Conservation (phyloP, 1,140 invertebrate genomes). For the Drosophila triauraria region DNA sequence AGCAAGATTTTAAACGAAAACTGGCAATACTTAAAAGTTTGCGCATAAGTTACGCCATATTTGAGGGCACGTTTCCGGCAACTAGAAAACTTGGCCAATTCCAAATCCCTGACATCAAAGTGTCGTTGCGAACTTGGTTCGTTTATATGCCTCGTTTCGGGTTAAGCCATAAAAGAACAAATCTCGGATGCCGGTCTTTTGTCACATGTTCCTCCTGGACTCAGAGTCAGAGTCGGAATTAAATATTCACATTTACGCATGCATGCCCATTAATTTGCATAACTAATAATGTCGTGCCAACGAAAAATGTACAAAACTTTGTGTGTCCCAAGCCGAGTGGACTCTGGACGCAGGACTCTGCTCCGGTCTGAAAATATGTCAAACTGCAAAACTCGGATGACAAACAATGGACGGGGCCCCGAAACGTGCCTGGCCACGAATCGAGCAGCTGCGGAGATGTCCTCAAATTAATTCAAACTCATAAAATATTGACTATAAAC, state of each 20-base stretch:
- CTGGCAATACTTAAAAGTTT: slow-evolving; percentile 21
- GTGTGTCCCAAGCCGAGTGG: slow-evolving; percentile 24
- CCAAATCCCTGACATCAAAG: slow-evolving; percentile 16
- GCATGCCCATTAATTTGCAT: slow-evolving; percentile 80
- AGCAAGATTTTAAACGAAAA: slow-evolving; percentile 18
- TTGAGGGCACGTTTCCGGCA: slow-evolving; percentile 14
- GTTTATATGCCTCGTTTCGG: slow-evolving; percentile 18
- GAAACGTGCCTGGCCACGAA: slow-evolving; percentile 30
- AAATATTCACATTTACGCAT: slow-evolving; percentile 78
- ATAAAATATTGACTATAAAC: slow-evolving; percentile 79
- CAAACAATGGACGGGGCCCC: slow-evolving; percentile 58
- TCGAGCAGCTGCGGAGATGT: slow-evolving; percentile 69
- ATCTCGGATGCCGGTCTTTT: slow-evolving; percentile 13
- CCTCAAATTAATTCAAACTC: slow-evolving; percentile 81
- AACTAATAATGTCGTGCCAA: slow-evolving; percentile 63
- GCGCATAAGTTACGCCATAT: slow-evolving; percentile 9
- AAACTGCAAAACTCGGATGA: slow-evolving; percentile 69
- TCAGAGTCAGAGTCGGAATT: slow-evolving; percentile 22
- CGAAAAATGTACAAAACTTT: slow-evolving; percentile 57
- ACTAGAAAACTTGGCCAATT: slow-evolving; percentile 20
- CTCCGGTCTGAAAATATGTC: slow-evolving; percentile 56
- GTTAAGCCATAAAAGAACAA: slow-evolving; percentile 13
- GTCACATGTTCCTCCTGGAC: slow-evolving; percentile 25
- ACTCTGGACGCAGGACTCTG: slow-evolving; percentile 20
- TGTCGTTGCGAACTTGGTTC: slow-evolving; percentile 3